Percentiles rank a stretch among this genome's conserved stretches.
Evolutionary conservation across 1,140 invertebrate species (phyloP).

Genomic region (Atta cephalotes): DNA sequence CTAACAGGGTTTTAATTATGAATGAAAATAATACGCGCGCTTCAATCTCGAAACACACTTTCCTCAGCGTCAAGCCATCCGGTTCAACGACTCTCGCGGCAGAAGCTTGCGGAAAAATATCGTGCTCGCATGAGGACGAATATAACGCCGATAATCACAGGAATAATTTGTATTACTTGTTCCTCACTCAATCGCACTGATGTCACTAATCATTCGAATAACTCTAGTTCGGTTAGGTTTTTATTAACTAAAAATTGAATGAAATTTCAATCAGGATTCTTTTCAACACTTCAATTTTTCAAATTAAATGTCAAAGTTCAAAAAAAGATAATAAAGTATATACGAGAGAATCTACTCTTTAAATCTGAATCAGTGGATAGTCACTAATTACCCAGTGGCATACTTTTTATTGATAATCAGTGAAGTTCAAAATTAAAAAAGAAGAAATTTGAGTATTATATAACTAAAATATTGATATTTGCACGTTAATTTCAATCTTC

Average conservation of each 20-base stretch:
- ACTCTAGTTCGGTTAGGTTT: neutral
- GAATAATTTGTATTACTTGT: conserved; percentile 12
- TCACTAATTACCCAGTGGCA: too few species aligned
- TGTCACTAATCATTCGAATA: too few species aligned
- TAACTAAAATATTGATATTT: too few species aligned
- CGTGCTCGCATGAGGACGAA: conserved; percentile 10
- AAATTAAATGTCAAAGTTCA: neutral
- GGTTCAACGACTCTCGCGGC: conserved; percentile 70
- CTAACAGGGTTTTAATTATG: conserved; percentile 75
- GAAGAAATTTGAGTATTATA: too few species aligned
- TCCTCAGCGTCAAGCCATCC: conserved; percentile 69
- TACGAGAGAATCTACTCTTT: neutral
- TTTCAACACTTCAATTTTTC: neutral
- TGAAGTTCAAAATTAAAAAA: too few species aligned
- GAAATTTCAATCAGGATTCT: neutral
- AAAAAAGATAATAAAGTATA: neutral
- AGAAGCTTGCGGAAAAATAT: conserved; percentile 30
- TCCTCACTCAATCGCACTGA: neutral
- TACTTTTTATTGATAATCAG: too few species aligned
- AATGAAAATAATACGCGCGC: conserved; percentile 72
- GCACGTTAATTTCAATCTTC: too few species aligned
- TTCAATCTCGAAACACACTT: conserved; percentile 71
- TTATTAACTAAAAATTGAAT: neutral
- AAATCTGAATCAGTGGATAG: too few species aligned
- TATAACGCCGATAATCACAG: neutral